These are phyloP conservation scores for Takifugu ocellatus DNA, from an alignment of 2,797 vertebrate species.

Conservation along the genomic window DNA sequence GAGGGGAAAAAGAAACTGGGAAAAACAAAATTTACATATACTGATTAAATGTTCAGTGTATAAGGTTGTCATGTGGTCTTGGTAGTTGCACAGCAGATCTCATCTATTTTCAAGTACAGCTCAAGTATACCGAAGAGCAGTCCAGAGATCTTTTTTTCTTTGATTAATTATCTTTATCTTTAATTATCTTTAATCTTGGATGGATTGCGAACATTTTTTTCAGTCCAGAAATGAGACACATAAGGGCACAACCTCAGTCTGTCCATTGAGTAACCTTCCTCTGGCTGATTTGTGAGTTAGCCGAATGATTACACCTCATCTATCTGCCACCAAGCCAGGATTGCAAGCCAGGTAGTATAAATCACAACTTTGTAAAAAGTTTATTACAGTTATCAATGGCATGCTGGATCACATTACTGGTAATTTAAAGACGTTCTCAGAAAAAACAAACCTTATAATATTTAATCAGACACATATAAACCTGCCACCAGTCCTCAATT, in stretches of 20 bases:
- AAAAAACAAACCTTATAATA: slow-evolving; percentile 90
- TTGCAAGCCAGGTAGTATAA: slow-evolving; percentile 73
- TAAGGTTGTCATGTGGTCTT: too few relatives aligned
- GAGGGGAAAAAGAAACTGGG: not conserved
- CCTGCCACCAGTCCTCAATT: slow-evolving; percentile 80
- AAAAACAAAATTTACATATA: not conserved
- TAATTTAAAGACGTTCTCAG: slow-evolving; percentile 89
- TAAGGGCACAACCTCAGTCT: slow-evolving; percentile 64
- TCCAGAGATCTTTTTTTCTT: too few relatives aligned
- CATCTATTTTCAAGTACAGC: too few relatives aligned
- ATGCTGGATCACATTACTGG: slow-evolving; percentile 63
- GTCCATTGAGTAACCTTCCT: slow-evolving; percentile 69
- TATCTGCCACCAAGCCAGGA: slow-evolving; percentile 81
- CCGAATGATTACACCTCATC: slow-evolving; percentile 72
- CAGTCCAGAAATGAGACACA: slow-evolving; percentile 14
- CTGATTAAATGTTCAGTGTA: not conserved
- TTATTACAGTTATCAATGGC: slow-evolving; percentile 82
- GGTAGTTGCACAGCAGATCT: too few relatives aligned
- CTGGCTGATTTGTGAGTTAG: slow-evolving; percentile 75
- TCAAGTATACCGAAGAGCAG: too few relatives aligned
- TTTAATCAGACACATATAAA: slow-evolving; percentile 93
- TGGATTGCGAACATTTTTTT: not conserved
- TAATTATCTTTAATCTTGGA: too few relatives aligned
- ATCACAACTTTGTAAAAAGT: slow-evolving; percentile 78
- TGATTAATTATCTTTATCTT: too few relatives aligned